Percentiles rank a stretch among this genome's conserved stretches.
Evolutionary conservation across 2,797 vertebrate species (phyloP).

Genomic region (Pseudomugil tenellus): DNA sequence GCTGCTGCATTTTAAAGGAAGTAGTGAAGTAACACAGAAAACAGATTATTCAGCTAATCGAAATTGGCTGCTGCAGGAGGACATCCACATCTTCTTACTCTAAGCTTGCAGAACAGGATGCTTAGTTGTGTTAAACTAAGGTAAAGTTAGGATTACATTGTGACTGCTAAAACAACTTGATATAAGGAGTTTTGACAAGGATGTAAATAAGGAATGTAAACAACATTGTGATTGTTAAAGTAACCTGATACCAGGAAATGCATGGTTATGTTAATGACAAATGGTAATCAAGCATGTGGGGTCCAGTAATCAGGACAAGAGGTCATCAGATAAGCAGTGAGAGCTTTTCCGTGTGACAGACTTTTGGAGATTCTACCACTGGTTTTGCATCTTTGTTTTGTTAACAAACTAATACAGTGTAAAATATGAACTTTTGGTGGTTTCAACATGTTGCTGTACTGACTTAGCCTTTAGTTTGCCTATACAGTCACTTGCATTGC

Average conservation of each 20-base stretch:
- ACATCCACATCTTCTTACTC: slow-evolving; percentile 5
- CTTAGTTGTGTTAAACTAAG: slow-evolving; percentile 1
- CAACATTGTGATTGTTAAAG: slow-evolving; percentile 7
- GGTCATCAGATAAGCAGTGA: slow-evolving; percentile 16
- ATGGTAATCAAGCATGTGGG: neutral
- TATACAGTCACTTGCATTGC: neutral
- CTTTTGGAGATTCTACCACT: rapidly evolving
- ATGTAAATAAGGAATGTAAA: neutral
- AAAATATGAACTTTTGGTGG: too few species aligned
- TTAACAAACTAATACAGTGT: too few species aligned
- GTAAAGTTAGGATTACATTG: neutral
- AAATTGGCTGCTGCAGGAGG: neutral
- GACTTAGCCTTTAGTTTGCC: neutral
- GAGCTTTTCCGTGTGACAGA: neutral
- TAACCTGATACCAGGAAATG: neutral
- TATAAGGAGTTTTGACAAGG: neutral
- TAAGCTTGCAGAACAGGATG: neutral
- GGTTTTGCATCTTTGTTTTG: slow-evolving; percentile 1
- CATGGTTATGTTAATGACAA: neutral
- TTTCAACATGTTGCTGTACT: slow-evolving; percentile 3
- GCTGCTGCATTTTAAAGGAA: slow-evolving; percentile 48
- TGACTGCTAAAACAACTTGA: slow-evolving; percentile 17
- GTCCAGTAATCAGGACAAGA: slow-evolving; percentile 9
- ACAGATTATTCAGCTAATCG: neutral
- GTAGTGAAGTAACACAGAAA: slow-evolving; percentile 6